These are phyloP conservation scores for Anabacerthia variegaticeps DNA, from an alignment of 2,797 vertebrate genomes.

Conservation along the genomic window DNA sequence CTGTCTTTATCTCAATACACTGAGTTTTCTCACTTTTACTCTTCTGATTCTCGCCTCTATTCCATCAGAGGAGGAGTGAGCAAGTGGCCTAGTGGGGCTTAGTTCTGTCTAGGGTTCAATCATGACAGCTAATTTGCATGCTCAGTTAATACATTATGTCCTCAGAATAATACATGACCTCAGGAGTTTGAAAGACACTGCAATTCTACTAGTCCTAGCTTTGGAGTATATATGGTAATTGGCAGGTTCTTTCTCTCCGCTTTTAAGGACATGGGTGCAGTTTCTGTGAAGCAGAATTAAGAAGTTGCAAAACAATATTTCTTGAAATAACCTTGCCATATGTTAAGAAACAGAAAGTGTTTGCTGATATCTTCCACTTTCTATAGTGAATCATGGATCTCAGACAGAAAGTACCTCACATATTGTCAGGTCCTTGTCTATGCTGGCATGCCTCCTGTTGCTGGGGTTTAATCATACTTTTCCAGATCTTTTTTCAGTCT, in stretches of 20 bases:
- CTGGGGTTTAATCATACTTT: background rate
- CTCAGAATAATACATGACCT: background rate
- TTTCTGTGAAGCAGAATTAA: background rate
- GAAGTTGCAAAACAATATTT: background rate
- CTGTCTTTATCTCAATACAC: background rate
- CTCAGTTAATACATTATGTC: background rate
- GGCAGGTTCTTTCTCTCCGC: background rate
- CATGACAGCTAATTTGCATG: background rate
- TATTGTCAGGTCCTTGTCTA: background rate
- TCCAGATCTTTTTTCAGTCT: background rate
- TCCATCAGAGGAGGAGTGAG: background rate
- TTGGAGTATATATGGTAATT: background rate
- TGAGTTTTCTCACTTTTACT: background rate
- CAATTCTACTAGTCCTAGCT: background rate
- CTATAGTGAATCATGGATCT: background rate
- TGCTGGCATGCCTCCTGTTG: background rate
- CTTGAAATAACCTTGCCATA: background rate
- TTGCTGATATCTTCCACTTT: background rate
- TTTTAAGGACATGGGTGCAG: background rate
- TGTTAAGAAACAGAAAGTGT: background rate
- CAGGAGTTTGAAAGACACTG: background rate
- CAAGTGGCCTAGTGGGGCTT: fast-evolving
- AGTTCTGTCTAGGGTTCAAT: background rate
- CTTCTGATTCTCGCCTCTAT: background rate
- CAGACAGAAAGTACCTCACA: background rate